Evolutionary conservation across 2,113 vertebrate species (phyloP), one percentile per base, ranked within the genome.

Genomic region (Chauna torquata): DNA sequence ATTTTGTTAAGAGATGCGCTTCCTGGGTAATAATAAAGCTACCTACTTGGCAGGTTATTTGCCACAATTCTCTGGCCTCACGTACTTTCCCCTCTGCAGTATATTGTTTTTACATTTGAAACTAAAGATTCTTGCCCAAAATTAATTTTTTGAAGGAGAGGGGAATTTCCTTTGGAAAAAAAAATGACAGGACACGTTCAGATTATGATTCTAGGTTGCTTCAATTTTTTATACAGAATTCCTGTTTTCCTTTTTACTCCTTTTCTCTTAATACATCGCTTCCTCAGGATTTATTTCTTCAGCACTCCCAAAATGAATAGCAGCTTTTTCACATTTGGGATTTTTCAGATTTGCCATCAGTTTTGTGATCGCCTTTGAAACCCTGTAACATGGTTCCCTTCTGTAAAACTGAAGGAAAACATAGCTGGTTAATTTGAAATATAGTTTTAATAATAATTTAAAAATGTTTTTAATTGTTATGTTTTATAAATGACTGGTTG

Each of bases 81-180:
- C 44, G 19, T 30, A 45, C 66, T 3, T 19, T 19, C 20, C 65
- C 89, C 82, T 42, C 88, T 64, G 9, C 25, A 16, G 36, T 6
- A 20, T 17, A 17, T 7, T 24, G 70, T n/a, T 77, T 77, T 11
- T 40, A 32, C 82, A 23, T 58, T 57, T 78, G 75, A 70, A 93
- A 95, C 77, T 76, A 50, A 76, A 86, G 62, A 38, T 68, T 78
- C 55, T 34, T 44, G 45, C 70, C 50, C 57, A 72, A 81, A 93
- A 95, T 82, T 57, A 92, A 49, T 87, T 96, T 90, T 96, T 94
- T 90, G 91, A 95, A 91, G 30, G 25, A 58, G 40, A 47, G 32
- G 24, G 34, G 66, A 50, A 78, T 92, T 82, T 93, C 78, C 87
- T 69, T 62, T 59, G 47, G 59, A 93, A 75, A 74, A 97, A 93